Evolutionary conservation across 2,113 vertebrate species (phyloP).

Genomic region (Machaerirhynchus nigripectus): DNA sequence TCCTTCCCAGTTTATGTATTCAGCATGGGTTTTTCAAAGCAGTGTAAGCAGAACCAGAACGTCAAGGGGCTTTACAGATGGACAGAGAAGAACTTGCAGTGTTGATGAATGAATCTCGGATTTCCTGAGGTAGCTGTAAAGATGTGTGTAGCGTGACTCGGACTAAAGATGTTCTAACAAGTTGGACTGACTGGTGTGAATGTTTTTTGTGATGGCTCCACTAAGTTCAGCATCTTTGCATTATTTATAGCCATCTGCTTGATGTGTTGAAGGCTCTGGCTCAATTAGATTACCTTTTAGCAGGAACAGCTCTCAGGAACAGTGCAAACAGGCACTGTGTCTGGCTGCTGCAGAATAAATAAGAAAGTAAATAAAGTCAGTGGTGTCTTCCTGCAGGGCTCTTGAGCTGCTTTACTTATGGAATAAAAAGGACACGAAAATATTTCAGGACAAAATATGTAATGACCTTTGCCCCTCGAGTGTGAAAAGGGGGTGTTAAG

Average conservation of each 20-base stretch:
- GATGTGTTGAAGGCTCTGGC: constrained; percentile 13
- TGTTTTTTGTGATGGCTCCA: neutral
- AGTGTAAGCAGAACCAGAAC: neutral
- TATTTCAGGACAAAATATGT: neutral
- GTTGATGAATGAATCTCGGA: neutral
- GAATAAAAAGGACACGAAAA: neutral
- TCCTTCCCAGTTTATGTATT: neutral
- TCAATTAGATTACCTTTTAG: constrained; percentile 41
- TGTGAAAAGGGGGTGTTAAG: neutral
- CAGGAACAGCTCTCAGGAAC: neutral
- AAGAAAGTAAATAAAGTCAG: neutral
- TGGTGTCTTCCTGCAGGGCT: neutral
- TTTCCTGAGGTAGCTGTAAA: neutral
- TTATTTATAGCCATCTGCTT: constrained; percentile 49
- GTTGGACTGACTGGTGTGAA: neutral
- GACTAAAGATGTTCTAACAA: neutral
- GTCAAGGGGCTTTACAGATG: neutral
- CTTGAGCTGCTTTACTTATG: neutral
- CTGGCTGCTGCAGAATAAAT: neutral
- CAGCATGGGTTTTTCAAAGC: neutral
- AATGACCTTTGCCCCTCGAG: neutral
- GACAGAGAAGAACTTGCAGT: neutral
- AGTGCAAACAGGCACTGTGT: neutral
- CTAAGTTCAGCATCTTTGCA: neutral
- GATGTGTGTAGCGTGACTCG: neutral